Conservation (phyloP, 1,140 invertebrate species). For the Ips nitidus region DNA sequence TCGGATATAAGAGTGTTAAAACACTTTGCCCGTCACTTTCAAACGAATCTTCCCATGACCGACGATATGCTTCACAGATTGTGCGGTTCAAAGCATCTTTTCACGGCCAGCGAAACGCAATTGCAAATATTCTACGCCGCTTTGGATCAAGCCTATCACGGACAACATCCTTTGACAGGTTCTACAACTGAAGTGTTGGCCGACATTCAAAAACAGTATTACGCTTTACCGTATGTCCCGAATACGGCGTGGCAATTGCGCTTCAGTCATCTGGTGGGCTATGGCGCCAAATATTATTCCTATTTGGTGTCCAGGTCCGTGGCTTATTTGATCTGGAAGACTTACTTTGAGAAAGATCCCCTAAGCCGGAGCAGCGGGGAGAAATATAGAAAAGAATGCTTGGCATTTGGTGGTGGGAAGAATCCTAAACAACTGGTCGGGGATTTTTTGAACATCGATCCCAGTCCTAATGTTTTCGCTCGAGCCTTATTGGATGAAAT, state of each 20-base stretch:
- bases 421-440: conserved; percentile 72
- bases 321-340: conserved; percentile 92
- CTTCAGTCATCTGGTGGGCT: conserved; percentile 95
- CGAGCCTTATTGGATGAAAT: conserved; percentile 62
- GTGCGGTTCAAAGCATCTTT: conserved; percentile 81
- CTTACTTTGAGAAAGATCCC: conserved; percentile 82
- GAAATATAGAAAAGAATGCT: conserved; percentile 72
- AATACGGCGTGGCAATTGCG: conserved; percentile 95
- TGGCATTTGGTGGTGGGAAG: conserved; percentile 87
- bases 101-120: conserved; percentile 88
- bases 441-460: conserved; percentile 70
- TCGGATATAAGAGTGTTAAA: conserved; percentile 82
- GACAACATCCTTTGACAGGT: conserved; percentile 56
- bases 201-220: conserved; percentile 80
- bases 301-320: conserved; percentile 94
- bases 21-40: conserved; percentile 88
- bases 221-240: conserved; percentile 81
- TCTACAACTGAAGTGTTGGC: conserved; percentile 80
- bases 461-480: conserved; percentile 62
- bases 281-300: conserved; percentile 98
- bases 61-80: conserved; percentile 74
- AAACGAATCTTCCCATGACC: conserved; percentile 83
- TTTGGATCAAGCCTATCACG: conserved; percentile 89
- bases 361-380: conserved; percentile 76
- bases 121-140: conserved; percentile 87